Evolutionary conservation across 2,888 invertebrate species (phyloP).

Genomic region (Plusia festucae): DNA sequence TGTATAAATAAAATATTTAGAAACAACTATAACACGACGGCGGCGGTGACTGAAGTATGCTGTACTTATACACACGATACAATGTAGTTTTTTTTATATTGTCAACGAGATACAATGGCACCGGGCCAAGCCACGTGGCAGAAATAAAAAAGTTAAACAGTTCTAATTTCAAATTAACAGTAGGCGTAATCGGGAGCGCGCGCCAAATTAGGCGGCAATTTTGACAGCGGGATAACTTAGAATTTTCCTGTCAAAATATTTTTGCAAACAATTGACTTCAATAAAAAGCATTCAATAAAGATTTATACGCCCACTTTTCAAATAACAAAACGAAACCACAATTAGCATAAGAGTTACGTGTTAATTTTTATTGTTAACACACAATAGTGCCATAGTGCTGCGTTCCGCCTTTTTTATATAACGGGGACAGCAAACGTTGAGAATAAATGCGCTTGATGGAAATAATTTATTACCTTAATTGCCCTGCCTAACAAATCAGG

Average conservation of each 20-base stretch:
- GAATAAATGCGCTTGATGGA: slow-evolving; percentile 52
- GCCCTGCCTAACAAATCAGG: slow-evolving; percentile 77
- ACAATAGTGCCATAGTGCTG: slow-evolving; percentile 39
- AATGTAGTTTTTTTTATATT: slow-evolving; percentile 22
- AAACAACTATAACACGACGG: slow-evolving; percentile 1
- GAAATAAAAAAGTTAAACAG: slow-evolving; percentile 84
- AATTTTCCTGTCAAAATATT: slow-evolving; percentile 89
- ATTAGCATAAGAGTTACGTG: slow-evolving; percentile 87
- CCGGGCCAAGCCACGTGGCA: slow-evolving; percentile 76
- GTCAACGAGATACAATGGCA: slow-evolving; percentile 55
- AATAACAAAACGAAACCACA: slow-evolving; percentile 88
- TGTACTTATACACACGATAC: not conserved
- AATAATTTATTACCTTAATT: slow-evolving; percentile 78
- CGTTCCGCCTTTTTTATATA: slow-evolving; percentile 32
- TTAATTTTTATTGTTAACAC: slow-evolving; percentile 62
- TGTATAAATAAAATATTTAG: slow-evolving; percentile 12
- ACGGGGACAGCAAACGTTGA: slow-evolving; percentile 23
- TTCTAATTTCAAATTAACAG: slow-evolving; percentile 83
- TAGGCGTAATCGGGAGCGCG: slow-evolving; percentile 77
- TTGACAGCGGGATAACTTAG: slow-evolving; percentile 81
- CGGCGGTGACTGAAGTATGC: not conserved
- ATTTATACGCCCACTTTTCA: slow-evolving; percentile 73
- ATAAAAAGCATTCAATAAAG: slow-evolving; percentile 60
- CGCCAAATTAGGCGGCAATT: slow-evolving; percentile 82
- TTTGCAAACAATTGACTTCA: slow-evolving; percentile 85